Evolutionary conservation across 2,797 vertebrate species (phyloP), one percentile per base, ranked within the genome.

Genomic region (Gephyroberyx darwinii): DNA sequence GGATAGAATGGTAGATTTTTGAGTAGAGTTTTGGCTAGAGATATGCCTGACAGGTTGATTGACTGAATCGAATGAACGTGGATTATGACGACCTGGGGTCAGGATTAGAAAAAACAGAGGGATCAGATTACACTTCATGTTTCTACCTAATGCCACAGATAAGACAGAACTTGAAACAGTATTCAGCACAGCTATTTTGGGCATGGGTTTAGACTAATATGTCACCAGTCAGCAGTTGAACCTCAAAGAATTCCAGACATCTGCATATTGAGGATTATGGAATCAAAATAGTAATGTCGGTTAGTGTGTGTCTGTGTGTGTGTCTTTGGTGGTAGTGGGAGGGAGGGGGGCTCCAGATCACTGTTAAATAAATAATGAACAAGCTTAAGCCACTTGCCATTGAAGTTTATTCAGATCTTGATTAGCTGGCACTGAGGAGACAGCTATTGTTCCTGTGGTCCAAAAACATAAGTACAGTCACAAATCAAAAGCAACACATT

Each of bases 71-170:
- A 55, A 50, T 19, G 17, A 70, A 65, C 54, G 22, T 53, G 54
- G 26, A 61, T 63, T 43, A 69, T 41, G 31, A 16, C 41, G 48
- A 57, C 26, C 69, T 16, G 41, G 60, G 68, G 61, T 64, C 19
- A 54, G 58, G 59, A 58, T 76, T 61, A 71, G n/a, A 30, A 26
- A 52, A 60, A 59, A 66, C 66, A 55, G 30, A 35, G 47, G 64
- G 12, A 43, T 63, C 22, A 51, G 57, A 65, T 58, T 69, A 5
- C 43, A 57, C 54, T 52, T 52, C 50, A 54, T 69, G 60, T 68
- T 74, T 37, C 61, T 10, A 54, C 13, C 59, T 57, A 68, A 72
- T 61, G 12, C 58, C 55, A 41, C 31, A 50, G 60, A 60, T 68
- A 67, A 69, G 52, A 35, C 59, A 37, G 8, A 17, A 57, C 52